A percentile compares a stretch with the other conserved stretches of the same genome.
Conservation (phyloP, 2,797 vertebrate genomes). For the Hippopotamyrus pictus region DNA sequence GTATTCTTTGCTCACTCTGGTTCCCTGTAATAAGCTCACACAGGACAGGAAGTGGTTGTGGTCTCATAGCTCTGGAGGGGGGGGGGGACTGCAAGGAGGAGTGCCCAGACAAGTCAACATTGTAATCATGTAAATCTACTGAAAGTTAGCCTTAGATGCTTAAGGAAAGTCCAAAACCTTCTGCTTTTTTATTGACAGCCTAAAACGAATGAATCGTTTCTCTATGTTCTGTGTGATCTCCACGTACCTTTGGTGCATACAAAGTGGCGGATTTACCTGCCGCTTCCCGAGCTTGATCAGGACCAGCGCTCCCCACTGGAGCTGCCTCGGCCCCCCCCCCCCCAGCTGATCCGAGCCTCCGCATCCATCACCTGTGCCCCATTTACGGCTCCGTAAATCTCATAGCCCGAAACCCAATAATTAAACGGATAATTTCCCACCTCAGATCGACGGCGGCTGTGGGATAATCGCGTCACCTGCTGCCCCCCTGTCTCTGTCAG, state of each 20-base stretch:
- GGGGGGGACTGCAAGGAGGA: background rate
- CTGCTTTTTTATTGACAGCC: background rate
- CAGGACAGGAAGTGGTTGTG: background rate
- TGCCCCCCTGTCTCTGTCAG: constrained; percentile 38
- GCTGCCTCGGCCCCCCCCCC: background rate
- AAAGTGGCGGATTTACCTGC: background rate
- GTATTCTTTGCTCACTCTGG: background rate
- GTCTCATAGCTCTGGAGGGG: background rate
- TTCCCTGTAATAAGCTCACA: background rate
- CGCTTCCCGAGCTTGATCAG: background rate
- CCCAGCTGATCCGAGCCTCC: background rate
- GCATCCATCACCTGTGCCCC: background rate
- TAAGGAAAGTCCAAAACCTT: background rate
- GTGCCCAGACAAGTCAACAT: background rate
- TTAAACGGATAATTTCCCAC: constrained; percentile 52
- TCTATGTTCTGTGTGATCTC: background rate
- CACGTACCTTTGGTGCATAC: background rate
- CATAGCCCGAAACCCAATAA: constrained; percentile 42
- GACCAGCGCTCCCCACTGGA: background rate
- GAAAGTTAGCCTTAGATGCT: background rate
- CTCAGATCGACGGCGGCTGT: constrained; percentile 44
- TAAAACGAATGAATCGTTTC: background rate
- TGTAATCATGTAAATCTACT: background rate
- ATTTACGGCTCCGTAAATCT: background rate
- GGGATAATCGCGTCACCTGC: constrained; percentile 43